phyloP scores from a whole-genome alignment of 2,888 invertebrate species.

The Theristus sp. region DNA sequence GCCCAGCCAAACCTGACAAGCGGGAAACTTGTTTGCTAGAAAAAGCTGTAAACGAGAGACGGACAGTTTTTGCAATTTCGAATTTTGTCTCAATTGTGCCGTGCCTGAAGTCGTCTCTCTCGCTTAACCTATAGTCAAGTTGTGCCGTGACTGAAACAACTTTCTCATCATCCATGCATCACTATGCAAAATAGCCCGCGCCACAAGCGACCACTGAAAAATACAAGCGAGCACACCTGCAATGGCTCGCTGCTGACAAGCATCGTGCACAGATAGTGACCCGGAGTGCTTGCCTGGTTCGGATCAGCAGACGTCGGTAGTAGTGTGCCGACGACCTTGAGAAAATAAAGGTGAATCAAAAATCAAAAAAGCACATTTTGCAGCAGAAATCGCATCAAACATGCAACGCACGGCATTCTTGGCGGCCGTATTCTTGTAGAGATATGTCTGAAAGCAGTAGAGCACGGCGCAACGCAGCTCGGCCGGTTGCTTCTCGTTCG shows the following conservation, averaged over 20 bases:
- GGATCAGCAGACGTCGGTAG: slow-evolving; percentile 12
- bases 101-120: too few relatives aligned
- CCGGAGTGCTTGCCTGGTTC: slow-evolving; percentile 7
- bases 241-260: background rate
- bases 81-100: too few relatives aligned
- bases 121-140: too few relatives aligned
- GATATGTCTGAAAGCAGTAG: slow-evolving; percentile 87
- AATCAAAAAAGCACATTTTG: too few relatives aligned
- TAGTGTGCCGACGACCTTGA: slow-evolving; percentile 10
- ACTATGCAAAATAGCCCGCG: too few relatives aligned
- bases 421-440: slow-evolving; percentile 73
- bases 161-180: too few relatives aligned
- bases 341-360: slow-evolving; percentile 2
- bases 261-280: background rate
- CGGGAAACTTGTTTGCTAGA: too few relatives aligned
- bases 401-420: slow-evolving; percentile 21
- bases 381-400: too few relatives aligned
- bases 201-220: too few relatives aligned
- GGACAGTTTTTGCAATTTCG: too few relatives aligned
- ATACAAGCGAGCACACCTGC: background rate
- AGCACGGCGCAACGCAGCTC: slow-evolving; percentile 71
- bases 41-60: too few relatives aligned
- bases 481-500: slow-evolving; percentile 90
- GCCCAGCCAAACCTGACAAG: slow-evolving; percentile 56
- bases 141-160: too few relatives aligned